Evolutionary conservation across 2,888 invertebrate genomes (phyloP), one percentile per base, ranked within the genome.

Genomic region (Hydriomena furcata): DNA sequence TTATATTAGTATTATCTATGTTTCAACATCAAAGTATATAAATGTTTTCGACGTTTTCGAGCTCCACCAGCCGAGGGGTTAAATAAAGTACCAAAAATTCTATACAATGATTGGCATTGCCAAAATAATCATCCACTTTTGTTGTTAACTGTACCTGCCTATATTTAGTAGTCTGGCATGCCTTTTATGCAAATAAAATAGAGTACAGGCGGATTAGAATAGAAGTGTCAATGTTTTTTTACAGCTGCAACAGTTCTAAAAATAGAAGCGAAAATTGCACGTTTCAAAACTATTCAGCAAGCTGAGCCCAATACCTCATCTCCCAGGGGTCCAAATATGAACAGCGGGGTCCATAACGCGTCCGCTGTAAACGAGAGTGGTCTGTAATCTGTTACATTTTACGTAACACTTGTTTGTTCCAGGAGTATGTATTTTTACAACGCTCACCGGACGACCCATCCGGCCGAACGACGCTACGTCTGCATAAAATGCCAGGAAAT

Each of bases 321-420:
- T 67, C 70, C 64, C 60, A 42, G 58, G 63, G 63, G 68, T 60
- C 60, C 52, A 50, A 63, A 61, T 65, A 58, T 52, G 65, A 64
- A 61, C 64, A 69, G 67, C 68, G 38, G 64, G 63, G 63, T 49
- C 56, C 60, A 57, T 66, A 65, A 61, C 59, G 59, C 63, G 72
- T 67, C 70, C 69, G 69, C 69, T 75, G 76, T 81, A 84, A 84
- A 79, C 76, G 50, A 62, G 71, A 76, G 75, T 74, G 69, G 72
- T 71, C 73, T 61, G 73, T 78, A 78, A 78, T 76, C 76, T 73
- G 73, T 76, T 75, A 76, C 74, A 76, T 81, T 82, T 80, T 79
- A 80, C 71, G 75, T 63, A 69, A 66, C 68, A 73, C 75, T 82
- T 76, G 74, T 73, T 78, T 73, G 69, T 71, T 73, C 66, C 71